Evolutionary conservation across 1,140 invertebrate genomes (phyloP).

Genomic region (Latrodectus geometricus): DNA sequence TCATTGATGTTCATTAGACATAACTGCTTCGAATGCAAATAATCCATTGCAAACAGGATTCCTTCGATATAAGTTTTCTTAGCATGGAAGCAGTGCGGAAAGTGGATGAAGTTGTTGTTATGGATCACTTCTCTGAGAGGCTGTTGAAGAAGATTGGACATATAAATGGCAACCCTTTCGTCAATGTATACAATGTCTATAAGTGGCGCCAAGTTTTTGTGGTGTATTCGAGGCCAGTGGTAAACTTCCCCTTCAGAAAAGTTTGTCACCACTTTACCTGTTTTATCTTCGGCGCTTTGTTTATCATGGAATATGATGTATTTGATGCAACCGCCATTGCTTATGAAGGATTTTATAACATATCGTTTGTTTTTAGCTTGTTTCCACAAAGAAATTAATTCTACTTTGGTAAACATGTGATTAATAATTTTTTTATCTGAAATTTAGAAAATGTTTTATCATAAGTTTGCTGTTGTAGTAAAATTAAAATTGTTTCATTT

Average conservation of each 20-base stretch:
- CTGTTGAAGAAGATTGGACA: background rate
- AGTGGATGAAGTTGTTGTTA: background rate
- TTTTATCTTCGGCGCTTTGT: too few relatives aligned
- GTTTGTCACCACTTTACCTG: conserved; percentile 3
- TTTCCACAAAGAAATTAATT: background rate
- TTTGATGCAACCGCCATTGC: background rate
- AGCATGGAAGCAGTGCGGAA: background rate
- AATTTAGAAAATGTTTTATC: too few relatives aligned
- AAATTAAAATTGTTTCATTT: too few relatives aligned
- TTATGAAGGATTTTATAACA: background rate
- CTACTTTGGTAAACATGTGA: background rate
- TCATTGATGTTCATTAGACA: conserved; percentile 21
- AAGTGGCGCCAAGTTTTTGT: conserved; percentile 24
- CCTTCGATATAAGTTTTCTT: conserved; percentile 2
- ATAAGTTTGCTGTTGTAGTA: too few relatives aligned
- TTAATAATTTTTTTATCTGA: background rate
- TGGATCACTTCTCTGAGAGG: background rate
- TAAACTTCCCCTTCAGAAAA: conserved; percentile 22
- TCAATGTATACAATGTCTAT: background rate
- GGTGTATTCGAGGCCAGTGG: conserved; percentile 22
- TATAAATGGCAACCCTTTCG: background rate
- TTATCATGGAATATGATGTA: conserved; percentile 25
- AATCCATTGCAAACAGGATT: background rate
- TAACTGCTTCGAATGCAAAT: conserved; percentile 4
- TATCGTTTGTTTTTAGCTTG: background rate